Evolutionary conservation across 2,113 vertebrate genomes (phyloP).

Genomic region (Coptodon bakossiorum): DNA sequence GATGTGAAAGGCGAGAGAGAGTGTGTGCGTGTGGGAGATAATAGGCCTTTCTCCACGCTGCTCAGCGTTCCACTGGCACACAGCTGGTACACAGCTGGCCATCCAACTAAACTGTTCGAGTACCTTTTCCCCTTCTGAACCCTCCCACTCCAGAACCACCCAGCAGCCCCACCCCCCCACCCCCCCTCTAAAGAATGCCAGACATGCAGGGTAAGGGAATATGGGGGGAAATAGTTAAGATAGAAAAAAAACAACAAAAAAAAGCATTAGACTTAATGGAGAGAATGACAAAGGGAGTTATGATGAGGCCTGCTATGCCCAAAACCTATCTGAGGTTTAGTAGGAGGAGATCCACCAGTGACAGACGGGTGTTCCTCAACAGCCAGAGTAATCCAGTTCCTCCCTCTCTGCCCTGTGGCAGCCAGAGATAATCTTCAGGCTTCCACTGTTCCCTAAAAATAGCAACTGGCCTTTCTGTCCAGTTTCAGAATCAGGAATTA

Average conservation of each 20-base stretch:
- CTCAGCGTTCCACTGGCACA: slow-evolving; percentile 59
- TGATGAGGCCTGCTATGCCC: slow-evolving; percentile 36
- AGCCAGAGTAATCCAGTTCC: slow-evolving; percentile 34
- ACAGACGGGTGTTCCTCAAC: slow-evolving; percentile 69
- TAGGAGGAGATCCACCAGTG: slow-evolving; percentile 60
- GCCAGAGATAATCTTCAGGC: slow-evolving; percentile 30
- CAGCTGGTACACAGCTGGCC: slow-evolving; percentile 72
- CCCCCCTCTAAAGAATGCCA: slow-evolving; percentile 59
- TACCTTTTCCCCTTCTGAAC: not conserved
- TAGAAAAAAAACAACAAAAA: slow-evolving; percentile 26
- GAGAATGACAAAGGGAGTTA: slow-evolving; percentile 50
- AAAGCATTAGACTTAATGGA: slow-evolving; percentile 65
- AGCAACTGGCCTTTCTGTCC: slow-evolving; percentile 6
- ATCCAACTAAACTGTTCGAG: slow-evolving; percentile 19
- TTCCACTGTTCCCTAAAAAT: slow-evolving; percentile 30
- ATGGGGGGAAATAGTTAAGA: slow-evolving; percentile 44
- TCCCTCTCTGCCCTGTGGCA: slow-evolving; percentile 36
- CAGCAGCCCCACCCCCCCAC: no score
- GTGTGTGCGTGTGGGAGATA: slow-evolving; percentile 62
- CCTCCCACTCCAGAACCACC: not conserved
- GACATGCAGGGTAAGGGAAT: slow-evolving; percentile 70
- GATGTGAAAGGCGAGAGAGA: slow-evolving; percentile 49
- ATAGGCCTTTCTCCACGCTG: slow-evolving; percentile 61
- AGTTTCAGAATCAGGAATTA: not conserved
- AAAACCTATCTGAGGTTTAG: slow-evolving; percentile 48